Evolutionary conservation across 2,797 vertebrate genomes (phyloP).

Genomic region (Enteromius fasciolatus): DNA sequence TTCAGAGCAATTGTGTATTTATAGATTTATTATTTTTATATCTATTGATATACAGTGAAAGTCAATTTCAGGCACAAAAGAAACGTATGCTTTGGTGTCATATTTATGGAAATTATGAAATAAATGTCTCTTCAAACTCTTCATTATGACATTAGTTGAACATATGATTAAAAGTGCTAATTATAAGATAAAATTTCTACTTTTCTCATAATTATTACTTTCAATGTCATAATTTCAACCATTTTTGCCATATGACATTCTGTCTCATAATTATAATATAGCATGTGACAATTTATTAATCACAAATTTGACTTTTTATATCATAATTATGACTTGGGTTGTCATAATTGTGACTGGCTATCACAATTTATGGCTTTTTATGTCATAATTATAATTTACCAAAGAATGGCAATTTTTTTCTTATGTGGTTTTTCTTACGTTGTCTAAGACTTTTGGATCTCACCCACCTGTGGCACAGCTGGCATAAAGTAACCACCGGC

Average conservation of each 20-base stretch:
- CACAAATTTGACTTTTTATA: too few species aligned
- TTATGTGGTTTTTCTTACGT: neutral
- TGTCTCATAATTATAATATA: neutral
- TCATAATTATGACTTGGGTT: too few species aligned
- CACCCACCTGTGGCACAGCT: slow-evolving; percentile 89
- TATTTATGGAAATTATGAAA: neutral
- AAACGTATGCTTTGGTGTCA: neutral
- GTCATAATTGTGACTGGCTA: too few species aligned
- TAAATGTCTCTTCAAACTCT: neutral
- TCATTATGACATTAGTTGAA: neutral
- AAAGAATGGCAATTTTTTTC: neutral
- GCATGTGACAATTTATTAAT: too few species aligned
- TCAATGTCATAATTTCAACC: neutral
- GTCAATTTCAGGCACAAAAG: neutral
- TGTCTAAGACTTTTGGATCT: neutral
- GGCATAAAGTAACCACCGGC: slow-evolving; percentile 97
- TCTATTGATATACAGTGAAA: neutral
- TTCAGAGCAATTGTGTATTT: neutral
- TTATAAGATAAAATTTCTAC: neutral
- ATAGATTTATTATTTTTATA: neutral
- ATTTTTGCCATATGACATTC: neutral
- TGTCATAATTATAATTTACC: neutral
- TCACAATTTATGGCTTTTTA: too few species aligned
- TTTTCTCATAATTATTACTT: neutral
- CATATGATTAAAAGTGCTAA: neutral